Conservation (phyloP, 2,888 invertebrate species). For the Melipona bicolor region DNA sequence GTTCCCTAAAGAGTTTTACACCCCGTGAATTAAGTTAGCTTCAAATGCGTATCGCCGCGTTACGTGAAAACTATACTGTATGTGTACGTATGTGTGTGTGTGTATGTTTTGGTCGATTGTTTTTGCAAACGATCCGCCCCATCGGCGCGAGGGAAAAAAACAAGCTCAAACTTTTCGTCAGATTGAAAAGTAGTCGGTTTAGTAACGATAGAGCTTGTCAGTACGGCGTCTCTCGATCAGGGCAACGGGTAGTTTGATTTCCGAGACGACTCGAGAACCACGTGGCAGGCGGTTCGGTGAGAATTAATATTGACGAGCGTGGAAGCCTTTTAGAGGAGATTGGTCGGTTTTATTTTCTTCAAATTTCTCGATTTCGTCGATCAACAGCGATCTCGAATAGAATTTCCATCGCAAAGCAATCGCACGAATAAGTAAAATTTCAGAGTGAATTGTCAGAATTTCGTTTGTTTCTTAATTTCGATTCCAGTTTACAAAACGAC, state of each 20-base stretch:
- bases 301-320: neutral
- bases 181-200: neutral
- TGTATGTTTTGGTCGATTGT: neutral
- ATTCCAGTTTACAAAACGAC: no score
- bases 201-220: neutral
- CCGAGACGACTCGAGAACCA: no score
- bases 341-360: neutral
- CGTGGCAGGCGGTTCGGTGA: no score
- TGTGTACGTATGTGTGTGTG: no score
- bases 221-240: neutral
- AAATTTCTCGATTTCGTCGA: neutral
- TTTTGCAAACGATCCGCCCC: neutral
- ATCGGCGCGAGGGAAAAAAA: neutral
- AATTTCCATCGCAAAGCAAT: neutral
- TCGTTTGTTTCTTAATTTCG: neutral
- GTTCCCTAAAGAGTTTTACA: constrained; percentile 19
- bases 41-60: neutral
- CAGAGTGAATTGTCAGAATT: neutral
- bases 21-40: constrained; percentile 38
- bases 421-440: neutral
- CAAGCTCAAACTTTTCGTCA: neutral
- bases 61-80: neutral
- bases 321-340: neutral
- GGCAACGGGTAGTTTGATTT: no score
- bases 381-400: neutral